Percentiles rank a stretch among this genome's conserved stretches.
Conservation (phyloP, 2,113 vertebrate species). For the Saguinus imperator region DNA sequence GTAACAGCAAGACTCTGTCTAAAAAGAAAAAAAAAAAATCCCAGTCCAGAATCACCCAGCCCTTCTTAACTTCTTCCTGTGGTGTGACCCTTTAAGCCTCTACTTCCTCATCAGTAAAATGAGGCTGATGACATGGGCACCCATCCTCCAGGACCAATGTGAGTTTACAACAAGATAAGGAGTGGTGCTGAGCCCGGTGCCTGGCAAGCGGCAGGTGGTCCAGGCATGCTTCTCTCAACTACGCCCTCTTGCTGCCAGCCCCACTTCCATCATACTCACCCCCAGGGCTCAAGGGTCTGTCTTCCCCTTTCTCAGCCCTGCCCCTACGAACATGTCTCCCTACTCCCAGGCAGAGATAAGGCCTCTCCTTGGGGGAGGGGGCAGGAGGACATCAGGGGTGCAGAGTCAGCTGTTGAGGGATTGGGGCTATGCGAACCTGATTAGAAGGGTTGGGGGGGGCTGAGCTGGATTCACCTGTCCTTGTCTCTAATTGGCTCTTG, state of each 20-base stretch:
- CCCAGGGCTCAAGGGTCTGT: not conserved
- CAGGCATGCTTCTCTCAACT: not conserved
- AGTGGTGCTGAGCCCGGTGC: not conserved
- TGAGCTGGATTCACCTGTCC: constrained; percentile 86
- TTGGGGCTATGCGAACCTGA: constrained; percentile 83
- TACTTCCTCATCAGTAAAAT: not conserved
- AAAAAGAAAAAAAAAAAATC: not conserved
- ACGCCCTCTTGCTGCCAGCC: not conserved
- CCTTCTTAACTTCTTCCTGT: not conserved
- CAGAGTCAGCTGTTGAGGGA: constrained; percentile 74
- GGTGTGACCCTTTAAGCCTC: not conserved
- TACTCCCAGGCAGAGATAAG: not conserved
- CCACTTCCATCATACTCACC: not conserved
- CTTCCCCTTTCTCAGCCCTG: not conserved
- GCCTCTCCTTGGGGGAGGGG: not conserved
- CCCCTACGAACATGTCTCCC: not conserved
- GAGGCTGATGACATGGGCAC: not conserved
- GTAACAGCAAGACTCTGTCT: no score
- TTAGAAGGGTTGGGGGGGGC: constrained; percentile 56
- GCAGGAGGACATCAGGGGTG: not conserved
- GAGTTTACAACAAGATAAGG: not conserved
- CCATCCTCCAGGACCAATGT: not conserved
- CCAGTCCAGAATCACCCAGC: not conserved
- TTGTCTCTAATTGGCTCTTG: constrained; percentile 87
- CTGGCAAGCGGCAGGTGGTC: not conserved